These are phyloP conservation scores for Coregonus clupeaformis DNA, from an alignment of 2,113 vertebrate species.

Conservation along the genomic window DNA sequence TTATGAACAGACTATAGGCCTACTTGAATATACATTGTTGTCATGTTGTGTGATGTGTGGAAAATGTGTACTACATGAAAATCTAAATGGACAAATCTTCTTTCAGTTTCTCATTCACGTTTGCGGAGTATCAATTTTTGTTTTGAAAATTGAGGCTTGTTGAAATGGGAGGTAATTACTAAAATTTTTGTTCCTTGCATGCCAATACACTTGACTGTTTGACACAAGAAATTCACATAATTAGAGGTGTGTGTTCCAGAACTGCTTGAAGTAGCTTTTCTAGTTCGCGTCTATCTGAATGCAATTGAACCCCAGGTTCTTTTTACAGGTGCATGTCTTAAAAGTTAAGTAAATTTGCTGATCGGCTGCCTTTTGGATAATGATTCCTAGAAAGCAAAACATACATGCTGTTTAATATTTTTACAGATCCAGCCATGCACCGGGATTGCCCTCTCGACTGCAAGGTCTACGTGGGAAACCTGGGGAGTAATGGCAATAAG, in stretches of 20 bases:
- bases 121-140: slow-evolving; percentile 29
- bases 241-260: not conserved
- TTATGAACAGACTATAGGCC: not conserved
- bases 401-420: not conserved
- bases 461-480: slow-evolving; percentile 97
- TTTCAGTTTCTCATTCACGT: slow-evolving; percentile 33
- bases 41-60: slow-evolving; percentile 20
- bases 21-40: slow-evolving; percentile 14
- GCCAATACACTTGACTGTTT: not conserved
- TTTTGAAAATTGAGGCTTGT: slow-evolving; percentile 34
- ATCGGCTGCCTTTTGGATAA: too few relatives aligned
- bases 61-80: slow-evolving; percentile 35
- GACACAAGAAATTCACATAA: not conserved
- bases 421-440: slow-evolving; percentile 84
- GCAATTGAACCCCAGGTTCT: too few relatives aligned
- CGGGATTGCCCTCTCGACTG: slow-evolving; percentile 98
- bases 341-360: too few relatives aligned
- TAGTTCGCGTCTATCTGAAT: not conserved
- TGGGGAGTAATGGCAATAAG: slow-evolving; percentile 99
- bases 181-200: slow-evolving; percentile 33
- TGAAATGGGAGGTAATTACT: slow-evolving; percentile 48
- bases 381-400: too few relatives aligned
- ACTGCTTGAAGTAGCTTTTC: slow-evolving; percentile 4
- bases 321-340: too few relatives aligned
- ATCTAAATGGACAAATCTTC: slow-evolving; percentile 35